These are phyloP conservation scores for Lysiphlebus fabarum DNA, from an alignment of 1,140 invertebrate genomes.

Conservation along the genomic window DNA sequence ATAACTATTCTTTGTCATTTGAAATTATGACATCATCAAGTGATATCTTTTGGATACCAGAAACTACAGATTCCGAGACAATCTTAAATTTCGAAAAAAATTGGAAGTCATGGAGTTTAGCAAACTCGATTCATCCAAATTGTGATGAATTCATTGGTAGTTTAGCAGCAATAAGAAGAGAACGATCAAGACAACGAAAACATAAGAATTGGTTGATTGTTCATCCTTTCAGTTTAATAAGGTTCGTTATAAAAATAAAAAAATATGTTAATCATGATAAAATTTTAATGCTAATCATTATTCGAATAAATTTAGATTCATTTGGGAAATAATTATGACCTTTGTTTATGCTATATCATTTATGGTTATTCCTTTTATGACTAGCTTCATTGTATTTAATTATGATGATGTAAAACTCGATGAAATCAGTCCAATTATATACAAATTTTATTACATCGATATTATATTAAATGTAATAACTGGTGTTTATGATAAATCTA, in stretches of 20 bases:
- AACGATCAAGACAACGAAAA: conserved; percentile 35
- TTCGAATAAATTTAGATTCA: conserved; percentile 36
- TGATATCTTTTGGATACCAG: too few species aligned
- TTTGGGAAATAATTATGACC: conserved; percentile 44
- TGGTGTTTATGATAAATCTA: conserved; percentile 34
- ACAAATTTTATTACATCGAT: conserved; percentile 45
- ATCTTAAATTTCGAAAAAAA: background rate
- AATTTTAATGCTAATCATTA: conserved; percentile 6
- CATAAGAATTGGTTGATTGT: conserved; percentile 40
- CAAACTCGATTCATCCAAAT: conserved; percentile 37
- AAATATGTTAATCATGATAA: conserved; percentile 2
- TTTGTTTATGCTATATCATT: conserved; percentile 37
- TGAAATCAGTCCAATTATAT: conserved; percentile 38
- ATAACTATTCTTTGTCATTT: too few species aligned
- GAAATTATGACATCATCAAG: too few species aligned
- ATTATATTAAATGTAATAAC: conserved; percentile 40
- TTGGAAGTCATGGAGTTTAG: conserved; percentile 22
- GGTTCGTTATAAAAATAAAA: conserved; percentile 27
- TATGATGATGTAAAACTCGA: conserved; percentile 36
- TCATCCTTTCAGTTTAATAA: conserved; percentile 45
- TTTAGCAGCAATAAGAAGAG: conserved; percentile 32
- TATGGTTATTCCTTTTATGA: conserved; percentile 44
- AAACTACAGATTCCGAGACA: too few species aligned
- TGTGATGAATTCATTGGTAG: conserved; percentile 35
- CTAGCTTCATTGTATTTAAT: conserved; percentile 41